Base-by-base conservation (phyloP, 92 coral and sea anemone species). In the Heliopora coerulea region DNA sequence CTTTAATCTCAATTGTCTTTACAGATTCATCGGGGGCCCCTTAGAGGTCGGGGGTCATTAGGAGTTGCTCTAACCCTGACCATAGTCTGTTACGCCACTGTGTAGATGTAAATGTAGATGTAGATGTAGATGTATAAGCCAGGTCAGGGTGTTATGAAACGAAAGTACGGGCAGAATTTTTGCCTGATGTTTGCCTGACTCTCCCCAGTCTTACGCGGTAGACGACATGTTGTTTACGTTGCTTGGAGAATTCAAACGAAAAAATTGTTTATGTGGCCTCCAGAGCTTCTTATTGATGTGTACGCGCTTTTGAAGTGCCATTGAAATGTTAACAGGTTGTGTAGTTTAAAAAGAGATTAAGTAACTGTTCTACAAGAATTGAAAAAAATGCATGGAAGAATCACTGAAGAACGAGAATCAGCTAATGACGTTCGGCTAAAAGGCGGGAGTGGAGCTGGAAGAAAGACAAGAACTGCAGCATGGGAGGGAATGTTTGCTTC, bases 221-320 rank as follows among this genome's bases (percentile, higher is more conserved):
- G 61, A 56, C 33, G 68, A 9, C 68, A 33, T 33, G 17, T 24
- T 31, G n/a, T 68, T 70, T 70, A 54, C 77, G 77, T 70, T 70
- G 77, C 77, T 70, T 70, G 57, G 77, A 32, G 77, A 70, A 35
- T 23, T 68, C 60, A 68, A 68, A 68, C 62, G 54, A 52, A 13
- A 70, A 70, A 28, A 40, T 35, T 70, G 63, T 70, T 70, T 52
- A 70, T 44, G 17, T 29, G n/a, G 50, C 41, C 54, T 70, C 1
- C 32, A 0, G 13, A 0, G 56, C 26, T 65, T 33, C 40, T 42
- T 11, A 40, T 65, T 52, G 62, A 23, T 49, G 35, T 14, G 17
- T 7, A 23, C 9, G 72, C 17, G 26, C 14, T 24, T 12, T 23
- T 48, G 74, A 28, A 17, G 37, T 24, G 8, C 37, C 44, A 67